Evolutionary conservation across 2,797 vertebrate species (phyloP).

Genomic region (Ptychobarbus kaznakovi): DNA sequence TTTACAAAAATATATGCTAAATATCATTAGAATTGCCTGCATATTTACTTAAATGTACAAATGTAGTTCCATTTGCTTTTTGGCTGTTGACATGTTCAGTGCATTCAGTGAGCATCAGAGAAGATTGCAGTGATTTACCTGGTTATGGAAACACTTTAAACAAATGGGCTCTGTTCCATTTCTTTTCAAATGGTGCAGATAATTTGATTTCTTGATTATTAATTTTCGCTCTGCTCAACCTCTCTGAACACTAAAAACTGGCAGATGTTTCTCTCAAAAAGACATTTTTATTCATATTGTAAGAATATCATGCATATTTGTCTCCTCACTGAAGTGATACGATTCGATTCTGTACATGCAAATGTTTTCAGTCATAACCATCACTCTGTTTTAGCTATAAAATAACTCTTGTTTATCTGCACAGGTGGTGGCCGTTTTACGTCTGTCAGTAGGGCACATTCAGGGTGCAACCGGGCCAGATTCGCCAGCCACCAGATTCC

Average conservation of each 20-base stretch:
- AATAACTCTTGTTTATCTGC: neutral
- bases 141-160: neutral
- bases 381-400: neutral
- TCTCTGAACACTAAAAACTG: neutral
- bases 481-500: constrained; percentile 68
- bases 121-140: neutral
- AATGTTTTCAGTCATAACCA: neutral
- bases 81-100: neutral
- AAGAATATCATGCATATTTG: neutral
- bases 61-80: neutral
- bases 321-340: neutral
- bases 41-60: neutral
- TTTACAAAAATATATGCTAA: neutral
- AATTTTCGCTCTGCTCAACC: neutral
- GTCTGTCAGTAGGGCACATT: constrained; percentile 8
- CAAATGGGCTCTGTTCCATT: neutral
- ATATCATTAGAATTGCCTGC: neutral
- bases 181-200: neutral
- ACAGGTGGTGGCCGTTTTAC: neutral
- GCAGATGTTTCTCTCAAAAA: neutral
- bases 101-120: neutral
- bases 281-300: neutral
- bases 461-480: constrained; percentile 66
- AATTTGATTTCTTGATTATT: neutral
- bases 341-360: neutral